Percentiles rank a stretch among this genome's conserved stretches.
phyloP scores from a whole-genome alignment of 2,113 vertebrate genomes.

The Dromiciops gliroides region DNA sequence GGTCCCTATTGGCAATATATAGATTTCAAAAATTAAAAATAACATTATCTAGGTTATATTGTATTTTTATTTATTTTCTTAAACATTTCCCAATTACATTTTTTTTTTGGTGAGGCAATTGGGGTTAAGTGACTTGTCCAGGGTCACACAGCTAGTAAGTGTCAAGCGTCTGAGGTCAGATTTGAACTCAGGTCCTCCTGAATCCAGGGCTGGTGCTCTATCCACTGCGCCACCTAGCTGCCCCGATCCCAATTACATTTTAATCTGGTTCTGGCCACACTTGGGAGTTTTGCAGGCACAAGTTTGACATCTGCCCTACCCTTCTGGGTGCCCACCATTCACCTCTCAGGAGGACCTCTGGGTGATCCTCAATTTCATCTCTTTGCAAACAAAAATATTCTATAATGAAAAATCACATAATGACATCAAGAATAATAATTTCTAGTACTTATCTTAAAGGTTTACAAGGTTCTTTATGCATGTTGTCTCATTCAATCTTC shows the following conservation, averaged over 20 bases:
- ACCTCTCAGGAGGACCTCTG: not conserved
- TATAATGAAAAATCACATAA: not conserved
- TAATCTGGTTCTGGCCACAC: not conserved
- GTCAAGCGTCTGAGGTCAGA: too few species aligned
- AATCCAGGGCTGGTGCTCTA: too few species aligned
- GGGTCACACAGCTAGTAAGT: too few species aligned
- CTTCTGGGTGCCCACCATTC: not conserved
- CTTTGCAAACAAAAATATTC: not conserved
- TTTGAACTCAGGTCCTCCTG: too few species aligned
- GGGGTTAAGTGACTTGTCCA: too few species aligned
- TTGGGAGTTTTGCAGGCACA: not conserved
- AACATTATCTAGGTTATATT: not conserved
- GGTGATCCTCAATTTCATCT: not conserved
- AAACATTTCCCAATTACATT: not conserved
- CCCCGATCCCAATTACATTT: not conserved
- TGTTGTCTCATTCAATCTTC: not conserved
- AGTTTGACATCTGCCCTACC: not conserved
- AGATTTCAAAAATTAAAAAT: not conserved
- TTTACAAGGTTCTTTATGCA: not conserved
- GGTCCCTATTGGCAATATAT: not conserved
- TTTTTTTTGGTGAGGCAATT: too few species aligned
- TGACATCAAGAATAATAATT: not conserved
- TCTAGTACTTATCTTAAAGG: not conserved
- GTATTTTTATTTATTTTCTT: not conserved
- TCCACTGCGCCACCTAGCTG: too few species aligned